Conservation (phyloP, 1,140 invertebrate species). For the Latrodectus geometricus region DNA sequence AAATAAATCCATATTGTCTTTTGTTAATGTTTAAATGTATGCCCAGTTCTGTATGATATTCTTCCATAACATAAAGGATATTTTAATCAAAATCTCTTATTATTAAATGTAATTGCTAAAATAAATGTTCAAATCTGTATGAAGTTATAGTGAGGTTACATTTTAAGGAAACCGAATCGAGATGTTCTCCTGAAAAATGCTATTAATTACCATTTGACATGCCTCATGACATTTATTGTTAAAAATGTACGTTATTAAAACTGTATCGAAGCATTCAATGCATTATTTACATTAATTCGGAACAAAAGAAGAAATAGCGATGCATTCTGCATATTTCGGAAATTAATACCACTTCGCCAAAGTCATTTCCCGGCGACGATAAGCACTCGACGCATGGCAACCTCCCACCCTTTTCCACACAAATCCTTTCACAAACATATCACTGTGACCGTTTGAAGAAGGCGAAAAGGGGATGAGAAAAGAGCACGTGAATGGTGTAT, state of each 20-base stretch:
- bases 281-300: not conserved
- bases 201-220: too few species aligned
- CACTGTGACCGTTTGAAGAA: constrained; percentile 41
- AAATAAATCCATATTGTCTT: too few species aligned
- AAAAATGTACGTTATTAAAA: not conserved
- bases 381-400: not conserved
- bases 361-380: not conserved
- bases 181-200: not conserved
- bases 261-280: not conserved
- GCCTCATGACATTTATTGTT: too few species aligned
- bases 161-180: too few species aligned
- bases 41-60: too few species aligned
- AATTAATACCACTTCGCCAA: constrained; percentile 2
- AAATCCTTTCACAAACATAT: constrained; percentile 58
- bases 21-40: too few species aligned
- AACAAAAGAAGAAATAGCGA: not conserved
- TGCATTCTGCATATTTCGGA: not conserved
- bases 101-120: too few species aligned
- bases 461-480: constrained; percentile 17
- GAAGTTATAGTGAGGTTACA: too few species aligned
- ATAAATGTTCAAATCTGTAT: too few species aligned
- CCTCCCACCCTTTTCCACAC: not conserved
- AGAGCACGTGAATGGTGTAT: constrained; percentile 21
- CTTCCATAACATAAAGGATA: too few species aligned
- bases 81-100: too few species aligned